Percentiles rank a stretch among this genome's conserved stretches.
Conservation (phyloP, 2,888 invertebrate species). For the Myopa tessellatipennis region DNA sequence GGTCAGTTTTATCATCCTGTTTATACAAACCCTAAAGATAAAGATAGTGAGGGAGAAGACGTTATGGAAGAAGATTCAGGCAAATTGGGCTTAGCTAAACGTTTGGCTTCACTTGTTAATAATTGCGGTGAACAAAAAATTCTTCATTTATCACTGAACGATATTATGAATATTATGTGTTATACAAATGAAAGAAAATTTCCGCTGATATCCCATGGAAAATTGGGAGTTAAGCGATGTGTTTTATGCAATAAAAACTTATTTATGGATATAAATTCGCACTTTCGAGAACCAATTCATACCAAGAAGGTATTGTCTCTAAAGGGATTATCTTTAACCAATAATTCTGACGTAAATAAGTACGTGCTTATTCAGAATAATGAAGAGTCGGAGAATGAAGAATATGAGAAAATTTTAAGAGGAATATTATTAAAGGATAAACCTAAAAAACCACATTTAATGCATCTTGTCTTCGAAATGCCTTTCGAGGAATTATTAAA, state of each 20-base stretch:
- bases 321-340: background rate
- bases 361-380: constrained; percentile 14
- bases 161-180: constrained; percentile 29
- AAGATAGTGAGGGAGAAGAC: constrained; percentile 29
- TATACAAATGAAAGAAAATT: background rate
- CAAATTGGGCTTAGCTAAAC: constrained; percentile 10
- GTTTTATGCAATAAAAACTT: constrained; percentile 8
- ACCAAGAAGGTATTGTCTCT: background rate
- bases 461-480: constrained; percentile 28
- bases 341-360: constrained; percentile 21
- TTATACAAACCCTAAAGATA: constrained; percentile 46
- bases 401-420: constrained; percentile 18
- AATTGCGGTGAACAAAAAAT: background rate
- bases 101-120: constrained; percentile 13
- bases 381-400: background rate
- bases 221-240: background rate
- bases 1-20: constrained; percentile 49
- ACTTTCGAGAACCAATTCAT: constrained; percentile 5
- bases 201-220: background rate
- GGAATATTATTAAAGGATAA: background rate
- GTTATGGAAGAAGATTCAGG: constrained; percentile 29
- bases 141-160: constrained; percentile 5
- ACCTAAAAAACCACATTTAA: background rate
- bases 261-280: constrained; percentile 21
- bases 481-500: background rate